Conservation (phyloP, 2,888 invertebrate genomes). For the Pyrochroa serraticornis region DNA sequence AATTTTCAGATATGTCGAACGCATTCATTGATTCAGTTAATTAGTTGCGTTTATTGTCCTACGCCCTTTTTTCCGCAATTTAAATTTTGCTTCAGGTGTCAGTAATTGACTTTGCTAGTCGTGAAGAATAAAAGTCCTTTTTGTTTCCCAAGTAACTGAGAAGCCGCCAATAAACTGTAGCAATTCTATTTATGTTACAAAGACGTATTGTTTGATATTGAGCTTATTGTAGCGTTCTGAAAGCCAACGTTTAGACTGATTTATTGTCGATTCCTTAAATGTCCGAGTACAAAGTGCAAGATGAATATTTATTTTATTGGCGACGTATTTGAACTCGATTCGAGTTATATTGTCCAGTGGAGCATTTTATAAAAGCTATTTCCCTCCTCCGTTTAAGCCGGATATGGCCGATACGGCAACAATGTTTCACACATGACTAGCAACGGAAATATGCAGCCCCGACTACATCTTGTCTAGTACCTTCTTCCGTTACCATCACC, state of each 20-base stretch:
- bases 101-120: too few relatives aligned
- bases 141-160: too few relatives aligned
- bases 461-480: conserved; percentile 32
- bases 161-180: too few relatives aligned
- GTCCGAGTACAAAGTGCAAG: conserved; percentile 15
- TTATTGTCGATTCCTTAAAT: conserved; percentile 9
- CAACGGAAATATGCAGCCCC: conserved; percentile 36
- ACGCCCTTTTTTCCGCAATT: too few relatives aligned
- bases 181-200: too few relatives aligned
- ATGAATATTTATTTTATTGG: conserved; percentile 32
- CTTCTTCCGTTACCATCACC: conserved; percentile 18
- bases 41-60: too few relatives aligned
- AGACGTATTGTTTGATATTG: too few relatives aligned
- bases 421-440: conserved; percentile 44
- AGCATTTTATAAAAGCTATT: conserved; percentile 41
- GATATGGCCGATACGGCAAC: conserved; percentile 40
- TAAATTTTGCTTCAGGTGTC: too few relatives aligned
- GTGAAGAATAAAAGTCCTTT: too few relatives aligned
- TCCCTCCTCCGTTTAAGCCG: conserved; percentile 39
- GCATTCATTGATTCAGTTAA: too few relatives aligned
- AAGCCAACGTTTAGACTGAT: not conserved
- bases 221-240: too few relatives aligned
- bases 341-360: conserved; percentile 35
- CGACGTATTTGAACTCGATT: conserved; percentile 21
- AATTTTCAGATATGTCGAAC: too few relatives aligned